Evolutionary conservation across 2,797 vertebrate genomes (phyloP).

Genomic region (Pangasius larnaudii): DNA sequence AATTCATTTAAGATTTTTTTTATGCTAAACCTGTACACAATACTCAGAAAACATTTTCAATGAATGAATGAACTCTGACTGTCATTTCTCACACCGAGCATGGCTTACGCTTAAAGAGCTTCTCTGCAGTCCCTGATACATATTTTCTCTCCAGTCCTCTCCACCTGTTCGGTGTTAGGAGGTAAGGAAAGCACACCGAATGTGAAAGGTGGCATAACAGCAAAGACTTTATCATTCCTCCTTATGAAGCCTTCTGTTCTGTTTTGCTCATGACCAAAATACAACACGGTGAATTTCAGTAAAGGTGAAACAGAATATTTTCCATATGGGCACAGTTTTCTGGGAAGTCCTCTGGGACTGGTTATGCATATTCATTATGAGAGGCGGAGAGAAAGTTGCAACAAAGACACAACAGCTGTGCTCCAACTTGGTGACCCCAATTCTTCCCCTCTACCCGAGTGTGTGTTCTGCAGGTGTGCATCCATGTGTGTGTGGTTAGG

Average conservation of each 20-base stretch:
- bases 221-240: conserved; percentile 35
- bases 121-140: conserved; percentile 14
- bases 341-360: conserved; percentile 68
- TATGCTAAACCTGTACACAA: background rate
- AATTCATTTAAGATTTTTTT: background rate
- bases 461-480: conserved; percentile 50
- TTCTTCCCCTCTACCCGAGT: conserved; percentile 65
- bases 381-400: conserved; percentile 68
- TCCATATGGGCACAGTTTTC: conserved; percentile 78
- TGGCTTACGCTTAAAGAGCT: conserved; percentile 6
- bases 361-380: conserved; percentile 80
- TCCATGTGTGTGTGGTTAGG: background rate
- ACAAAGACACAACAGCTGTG: conserved; percentile 75
- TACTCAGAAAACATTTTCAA: background rate
- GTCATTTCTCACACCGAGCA: background rate
- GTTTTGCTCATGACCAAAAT: conserved; percentile 64
- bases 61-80: background rate
- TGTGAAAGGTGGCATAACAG: conserved; percentile 47
- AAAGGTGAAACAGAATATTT: conserved; percentile 77
- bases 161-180: conserved; percentile 50
- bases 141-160: conserved; percentile 45
- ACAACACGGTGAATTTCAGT: conserved; percentile 60
- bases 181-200: conserved; percentile 8
- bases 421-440: conserved; percentile 78
- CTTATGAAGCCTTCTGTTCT: conserved; percentile 57